These are phyloP conservation scores for Mus caroli DNA, from an alignment of 2,797 vertebrate species.

Conservation along the genomic window DNA sequence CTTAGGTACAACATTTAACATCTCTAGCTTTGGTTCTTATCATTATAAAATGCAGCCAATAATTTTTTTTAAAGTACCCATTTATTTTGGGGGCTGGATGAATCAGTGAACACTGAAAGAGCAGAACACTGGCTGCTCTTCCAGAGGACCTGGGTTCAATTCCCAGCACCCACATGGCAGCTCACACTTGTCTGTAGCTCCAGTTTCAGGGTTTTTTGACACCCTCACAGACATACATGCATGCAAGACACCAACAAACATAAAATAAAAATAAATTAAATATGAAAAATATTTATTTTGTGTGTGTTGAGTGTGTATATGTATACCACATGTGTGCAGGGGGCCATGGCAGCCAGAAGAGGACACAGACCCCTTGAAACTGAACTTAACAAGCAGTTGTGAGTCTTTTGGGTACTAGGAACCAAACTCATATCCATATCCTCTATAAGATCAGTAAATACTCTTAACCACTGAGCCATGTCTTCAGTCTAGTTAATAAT, in stretches of 20 bases:
- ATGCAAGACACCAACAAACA: background rate
- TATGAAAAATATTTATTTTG: background rate
- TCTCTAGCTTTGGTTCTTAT: constrained; percentile 49
- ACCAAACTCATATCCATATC: too few relatives aligned
- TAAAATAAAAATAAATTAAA: background rate
- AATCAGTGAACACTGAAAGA: too few relatives aligned
- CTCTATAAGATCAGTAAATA: too few relatives aligned
- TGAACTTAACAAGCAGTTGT: too few relatives aligned
- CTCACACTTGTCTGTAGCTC: background rate
- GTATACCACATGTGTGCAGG: background rate
- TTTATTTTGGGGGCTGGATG: background rate
- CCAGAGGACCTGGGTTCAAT: background rate
- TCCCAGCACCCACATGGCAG: background rate
- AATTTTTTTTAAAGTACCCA: background rate
- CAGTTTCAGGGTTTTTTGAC: background rate
- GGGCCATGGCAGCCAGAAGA: background rate
- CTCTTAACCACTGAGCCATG: too few relatives aligned
- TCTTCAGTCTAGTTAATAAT: background rate
- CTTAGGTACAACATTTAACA: background rate
- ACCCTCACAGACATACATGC: background rate
- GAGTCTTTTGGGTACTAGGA: too few relatives aligned
- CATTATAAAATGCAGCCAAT: constrained; percentile 7
- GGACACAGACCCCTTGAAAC: background rate
- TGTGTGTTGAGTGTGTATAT: background rate
- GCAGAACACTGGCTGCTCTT: background rate